Evolutionary conservation across 1,140 invertebrate species (phyloP).

Genomic region (Sminthurides bifidus): DNA sequence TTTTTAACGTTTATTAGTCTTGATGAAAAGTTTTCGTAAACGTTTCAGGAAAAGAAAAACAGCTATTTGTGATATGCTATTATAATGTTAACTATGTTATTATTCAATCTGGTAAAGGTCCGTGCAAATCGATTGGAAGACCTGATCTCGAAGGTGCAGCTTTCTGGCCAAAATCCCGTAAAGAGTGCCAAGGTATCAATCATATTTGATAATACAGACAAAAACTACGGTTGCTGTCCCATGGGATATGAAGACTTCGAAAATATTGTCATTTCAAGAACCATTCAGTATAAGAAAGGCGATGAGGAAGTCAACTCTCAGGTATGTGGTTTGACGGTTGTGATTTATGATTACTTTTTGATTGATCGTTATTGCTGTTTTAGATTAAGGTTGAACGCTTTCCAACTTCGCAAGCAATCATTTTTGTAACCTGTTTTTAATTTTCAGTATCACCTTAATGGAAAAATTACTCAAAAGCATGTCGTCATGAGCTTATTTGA

Average conservation of each 20-base stretch:
- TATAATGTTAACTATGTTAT: no score
- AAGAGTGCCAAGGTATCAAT: slow-evolving; percentile 76
- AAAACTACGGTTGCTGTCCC: slow-evolving; percentile 55
- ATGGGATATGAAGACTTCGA: slow-evolving; percentile 83
- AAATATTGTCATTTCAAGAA: slow-evolving; percentile 86
- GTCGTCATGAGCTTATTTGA: slow-evolving; percentile 88
- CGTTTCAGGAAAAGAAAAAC: no score
- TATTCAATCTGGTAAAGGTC: no score
- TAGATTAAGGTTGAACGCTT: neutral
- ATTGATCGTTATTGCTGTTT: neutral
- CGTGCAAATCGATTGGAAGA: slow-evolving; percentile 81
- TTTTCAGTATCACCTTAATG: slow-evolving; percentile 19
- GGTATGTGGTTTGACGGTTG: neutral
- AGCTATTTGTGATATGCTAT: no score
- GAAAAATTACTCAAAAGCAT: slow-evolving; percentile 47
- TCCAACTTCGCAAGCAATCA: neutral
- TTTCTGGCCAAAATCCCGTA: slow-evolving; percentile 53
- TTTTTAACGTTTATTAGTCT: no score
- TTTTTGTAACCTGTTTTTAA: neutral
- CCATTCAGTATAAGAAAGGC: slow-evolving; percentile 43
- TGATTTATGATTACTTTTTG: neutral
- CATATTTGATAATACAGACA: slow-evolving; percentile 85
- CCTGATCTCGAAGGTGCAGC: slow-evolving; percentile 92
- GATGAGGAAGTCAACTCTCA: slow-evolving; percentile 19
- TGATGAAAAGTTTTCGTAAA: no score